Evolutionary conservation across 2,888 invertebrate genomes (phyloP), one percentile per base, ranked within the genome.

Genomic region (Habrosyne pyritoides): DNA sequence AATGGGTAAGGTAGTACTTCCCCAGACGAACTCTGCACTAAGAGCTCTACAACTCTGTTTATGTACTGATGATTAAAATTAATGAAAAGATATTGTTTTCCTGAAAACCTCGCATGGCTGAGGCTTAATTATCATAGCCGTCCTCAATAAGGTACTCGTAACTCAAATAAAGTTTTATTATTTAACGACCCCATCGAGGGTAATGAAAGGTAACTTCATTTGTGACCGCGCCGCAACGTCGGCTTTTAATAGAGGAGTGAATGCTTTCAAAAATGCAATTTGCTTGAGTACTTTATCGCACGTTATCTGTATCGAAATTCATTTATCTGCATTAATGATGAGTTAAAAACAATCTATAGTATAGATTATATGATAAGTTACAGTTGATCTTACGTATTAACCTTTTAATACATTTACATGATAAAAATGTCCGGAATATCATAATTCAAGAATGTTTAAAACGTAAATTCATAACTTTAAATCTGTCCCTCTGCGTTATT

Each of bases 131-230:
- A 73, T 64, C 63, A 56, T 54, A 61, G 63, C 53, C 56, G 56
- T 63, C 63, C 62, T 64, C 59, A 65, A 71, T 70, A 74, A 67
- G 74, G 60, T 63, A 58, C 14, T 18, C 7, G 42, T 18, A 42
- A 70, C 66, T 73, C 52, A 61, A 67, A 73, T 63, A 71, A 68
- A 71, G 68, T 75, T 82, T 83, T 79, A 82, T 80, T 80, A 79
- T 75, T 71, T 79, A 81, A 85, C 78, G 71, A 75, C 77, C 68
- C 70, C 75, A 75, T 77, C 73, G 79, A 72, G 76, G 71, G 71
- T 83, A 83, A 85, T 83, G 81, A 81, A 77, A 79, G 79, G 73
- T 82, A 79, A 80, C 69, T 77, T 77, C 63, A 73, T 79, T 83
- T 72, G 22, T 26, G 24, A 26, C 22, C 48, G 24, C 48, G 48